Base-by-base conservation (phyloP, 2,797 vertebrate genomes). In the Coranthus polyacanthus region DNA sequence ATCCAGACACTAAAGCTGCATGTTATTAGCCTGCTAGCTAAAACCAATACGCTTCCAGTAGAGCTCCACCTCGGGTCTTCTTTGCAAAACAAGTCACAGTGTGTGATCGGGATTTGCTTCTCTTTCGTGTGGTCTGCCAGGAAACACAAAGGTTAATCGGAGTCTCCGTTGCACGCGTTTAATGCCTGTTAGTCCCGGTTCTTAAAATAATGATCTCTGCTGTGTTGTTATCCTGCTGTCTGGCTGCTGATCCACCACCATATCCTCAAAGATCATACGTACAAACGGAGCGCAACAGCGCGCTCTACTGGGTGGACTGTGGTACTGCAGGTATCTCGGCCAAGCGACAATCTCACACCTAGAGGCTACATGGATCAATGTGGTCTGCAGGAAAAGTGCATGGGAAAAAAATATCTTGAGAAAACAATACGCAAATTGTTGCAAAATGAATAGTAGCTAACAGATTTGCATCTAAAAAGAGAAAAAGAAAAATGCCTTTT, bases 211-310 rank as follows among this genome's bases (percentile, higher is more conserved):
- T 65, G 20, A 39, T 73, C 39, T 47, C 16, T 46, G 61, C 37
- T 63, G 65, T 81, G 70, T 78, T 86, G 79, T 81, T 86, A 60
- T 87, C 73, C 74, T 71, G 63, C 44, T 81, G 78, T 68, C 80
- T 75, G 75, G 49, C 67, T 76, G 69, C 68, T 74, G 78, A 66
- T 74, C 75, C 62, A 68, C 52, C 75, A 75, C 67, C 86, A 81
- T 75, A 64, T 77, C 64, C 62, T 46, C 72, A 52, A 26, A 32
- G 52, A 79, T 66, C 78, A 69, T 2, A 41, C 22, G 60, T 32
- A 6, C 44, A 68, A 70, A 61, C 26, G 37, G 8, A 1, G 41
- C 4, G 0, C 16, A 46, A n/a, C 55, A 26, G 24, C 81, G 78
- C 60, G 85, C 70, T 1, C 87, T 4, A 12, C 0, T 36, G 70